A percentile compares a stretch with the other conserved stretches of the same genome.
Conservation (phyloP, 2,888 invertebrate species). For the Thera obeliscata region DNA sequence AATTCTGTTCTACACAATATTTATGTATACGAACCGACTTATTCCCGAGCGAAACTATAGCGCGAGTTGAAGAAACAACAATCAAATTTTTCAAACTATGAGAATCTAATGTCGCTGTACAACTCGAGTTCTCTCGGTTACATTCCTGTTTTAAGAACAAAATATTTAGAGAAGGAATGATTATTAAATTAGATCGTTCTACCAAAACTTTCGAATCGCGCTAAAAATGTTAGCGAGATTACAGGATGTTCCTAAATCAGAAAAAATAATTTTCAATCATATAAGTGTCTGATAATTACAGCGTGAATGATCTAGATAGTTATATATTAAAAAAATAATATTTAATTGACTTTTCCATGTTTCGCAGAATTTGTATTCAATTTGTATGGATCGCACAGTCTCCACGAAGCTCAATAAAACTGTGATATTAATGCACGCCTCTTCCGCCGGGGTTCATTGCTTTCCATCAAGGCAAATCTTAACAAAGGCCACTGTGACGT, state of each 20-base stretch:
- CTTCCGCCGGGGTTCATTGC: constrained; percentile 62
- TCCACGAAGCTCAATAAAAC: constrained; percentile 27
- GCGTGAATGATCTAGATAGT: constrained; percentile 1
- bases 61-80: neutral
- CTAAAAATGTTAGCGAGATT: neutral
- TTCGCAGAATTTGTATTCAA: neutral
- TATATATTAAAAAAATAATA: constrained; percentile 18
- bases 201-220: neutral
- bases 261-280: neutral
- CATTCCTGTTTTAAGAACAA: neutral
- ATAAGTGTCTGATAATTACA: constrained; percentile 15
- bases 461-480: constrained; percentile 72
- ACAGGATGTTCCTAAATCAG: neutral
- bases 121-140: neutral
- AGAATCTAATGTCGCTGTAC: too few species aligned
- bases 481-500: constrained; percentile 76
- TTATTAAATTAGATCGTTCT: neutral
- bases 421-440: constrained; percentile 32
- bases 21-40: neutral
- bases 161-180: neutral
- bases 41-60: neutral
- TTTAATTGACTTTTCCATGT: constrained; percentile 18
- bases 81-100: neutral
- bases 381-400: constrained; percentile 29
- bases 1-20: neutral